Percentiles rank a stretch among this genome's conserved stretches.
Evolutionary conservation across 2,113 vertebrate genomes (phyloP).

Genomic region (Regulus satrapa): DNA sequence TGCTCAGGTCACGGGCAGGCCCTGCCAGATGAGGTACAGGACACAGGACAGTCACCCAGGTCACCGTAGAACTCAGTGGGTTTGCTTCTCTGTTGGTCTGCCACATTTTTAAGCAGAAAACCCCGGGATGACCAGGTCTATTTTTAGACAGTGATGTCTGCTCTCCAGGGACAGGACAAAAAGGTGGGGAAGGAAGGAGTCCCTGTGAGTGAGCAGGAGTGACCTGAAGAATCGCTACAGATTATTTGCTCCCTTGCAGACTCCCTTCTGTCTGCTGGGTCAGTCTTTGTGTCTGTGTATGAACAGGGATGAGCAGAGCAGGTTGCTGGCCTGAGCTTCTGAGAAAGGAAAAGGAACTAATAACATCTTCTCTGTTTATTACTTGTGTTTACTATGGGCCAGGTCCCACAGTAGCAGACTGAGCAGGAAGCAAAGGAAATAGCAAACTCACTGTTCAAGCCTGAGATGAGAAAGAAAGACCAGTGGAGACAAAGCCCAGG

Average conservation of each 20-base stretch:
- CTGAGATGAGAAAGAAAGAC: background rate
- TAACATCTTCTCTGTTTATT: background rate
- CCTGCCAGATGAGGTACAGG: background rate
- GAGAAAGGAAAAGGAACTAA: background rate
- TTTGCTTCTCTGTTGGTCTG: background rate
- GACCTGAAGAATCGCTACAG: fast-evolving
- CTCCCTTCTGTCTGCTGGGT: background rate
- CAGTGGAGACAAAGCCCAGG: background rate
- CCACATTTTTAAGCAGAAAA: background rate
- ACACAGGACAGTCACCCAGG: background rate
- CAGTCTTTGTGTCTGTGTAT: background rate
- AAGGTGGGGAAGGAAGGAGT: background rate
- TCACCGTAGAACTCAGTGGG: background rate
- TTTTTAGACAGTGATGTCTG: background rate
- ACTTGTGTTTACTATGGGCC: background rate
- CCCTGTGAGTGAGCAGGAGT: background rate
- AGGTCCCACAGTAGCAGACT: background rate
- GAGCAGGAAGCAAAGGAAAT: background rate
- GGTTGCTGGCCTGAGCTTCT: background rate
- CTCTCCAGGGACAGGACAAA: background rate
- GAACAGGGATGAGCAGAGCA: background rate
- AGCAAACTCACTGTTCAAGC: background rate
- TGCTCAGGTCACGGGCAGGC: background rate
- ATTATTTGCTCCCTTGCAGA: background rate
- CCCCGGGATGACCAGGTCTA: background rate